Conservation (phyloP, 2,113 vertebrate species). For the Microcebus murinus region DNA sequence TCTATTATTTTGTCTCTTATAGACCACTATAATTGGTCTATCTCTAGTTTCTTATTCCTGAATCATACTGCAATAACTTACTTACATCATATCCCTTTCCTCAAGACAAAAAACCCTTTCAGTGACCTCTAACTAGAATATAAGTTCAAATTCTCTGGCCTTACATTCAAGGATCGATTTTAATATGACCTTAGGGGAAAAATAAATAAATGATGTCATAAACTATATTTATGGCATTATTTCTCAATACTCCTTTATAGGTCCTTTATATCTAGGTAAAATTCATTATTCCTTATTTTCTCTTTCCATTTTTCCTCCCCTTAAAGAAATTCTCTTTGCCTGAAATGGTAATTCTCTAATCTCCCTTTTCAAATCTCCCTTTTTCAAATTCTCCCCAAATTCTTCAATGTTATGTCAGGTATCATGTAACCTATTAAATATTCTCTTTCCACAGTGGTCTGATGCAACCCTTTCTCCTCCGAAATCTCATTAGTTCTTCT, state of each 20-base stretch:
- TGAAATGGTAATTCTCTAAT: neutral
- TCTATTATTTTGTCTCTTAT: neutral
- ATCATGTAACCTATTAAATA: neutral
- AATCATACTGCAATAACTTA: neutral
- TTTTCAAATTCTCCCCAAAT: conserved; percentile 26
- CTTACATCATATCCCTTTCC: neutral
- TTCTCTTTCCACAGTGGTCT: neutral
- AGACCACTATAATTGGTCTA: neutral
- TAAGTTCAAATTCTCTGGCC: conserved; percentile 27
- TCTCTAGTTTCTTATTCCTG: neutral
- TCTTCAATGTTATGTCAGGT: conserved; percentile 9
- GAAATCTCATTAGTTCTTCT: neutral
- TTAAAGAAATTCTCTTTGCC: neutral
- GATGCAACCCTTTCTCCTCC: neutral
- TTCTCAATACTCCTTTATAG: neutral
- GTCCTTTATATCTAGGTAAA: neutral
- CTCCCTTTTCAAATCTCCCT: neutral
- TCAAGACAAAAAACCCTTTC: conserved; percentile 24
- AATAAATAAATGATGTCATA: neutral
- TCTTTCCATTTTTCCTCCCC: neutral
- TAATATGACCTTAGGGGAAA: neutral
- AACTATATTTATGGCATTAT: neutral
- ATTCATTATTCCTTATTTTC: neutral
- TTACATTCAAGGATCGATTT: neutral
- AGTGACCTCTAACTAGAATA: neutral